Evolutionary conservation across 2,797 vertebrate species (phyloP).

Genomic region (Enteromius viviparus): DNA sequence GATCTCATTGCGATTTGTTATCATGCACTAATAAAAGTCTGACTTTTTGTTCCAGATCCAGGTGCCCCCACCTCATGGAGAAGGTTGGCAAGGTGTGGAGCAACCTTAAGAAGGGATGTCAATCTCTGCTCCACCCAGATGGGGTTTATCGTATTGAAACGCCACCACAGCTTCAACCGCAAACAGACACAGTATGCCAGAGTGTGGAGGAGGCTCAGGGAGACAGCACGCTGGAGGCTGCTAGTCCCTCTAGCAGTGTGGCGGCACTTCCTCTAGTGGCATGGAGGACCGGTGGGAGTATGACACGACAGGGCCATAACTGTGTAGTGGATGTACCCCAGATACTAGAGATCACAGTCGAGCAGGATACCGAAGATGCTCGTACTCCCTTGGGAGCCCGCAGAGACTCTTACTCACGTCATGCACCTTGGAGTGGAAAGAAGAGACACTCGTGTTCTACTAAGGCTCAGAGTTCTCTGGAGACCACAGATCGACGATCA

Average conservation of each 20-base stretch:
- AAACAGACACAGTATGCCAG: conserved; percentile 78
- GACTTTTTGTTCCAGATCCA: conserved; percentile 71
- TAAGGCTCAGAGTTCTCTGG: conserved; percentile 94
- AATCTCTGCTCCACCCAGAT: conserved; percentile 90
- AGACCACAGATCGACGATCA: conserved; percentile 85
- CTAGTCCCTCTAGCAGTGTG: conserved; percentile 75
- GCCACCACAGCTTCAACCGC: conserved; percentile 76
- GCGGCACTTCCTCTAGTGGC: conserved; percentile 68
- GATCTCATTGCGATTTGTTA: not conserved
- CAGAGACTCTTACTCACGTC: conserved; percentile 94
- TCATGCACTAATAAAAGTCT: conserved; percentile 8
- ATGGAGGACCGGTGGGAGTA: conserved; percentile 43
- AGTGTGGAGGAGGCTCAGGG: conserved; percentile 79
- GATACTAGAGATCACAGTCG: conserved; percentile 93
- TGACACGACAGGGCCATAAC: conserved; percentile 77
- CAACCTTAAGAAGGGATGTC: conserved; percentile 96
- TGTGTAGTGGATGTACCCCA: conserved; percentile 94
- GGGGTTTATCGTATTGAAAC: conserved; percentile 70
- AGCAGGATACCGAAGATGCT: conserved; percentile 87
- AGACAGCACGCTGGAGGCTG: conserved; percentile 72
- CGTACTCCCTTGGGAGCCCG: conserved; percentile 76
- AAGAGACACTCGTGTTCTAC: conserved; percentile 98
- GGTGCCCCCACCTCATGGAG: conserved; percentile 88
- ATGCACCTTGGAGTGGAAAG: conserved; percentile 96
- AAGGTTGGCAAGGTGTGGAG: conserved; percentile 98